Percentiles rank a stretch among this genome's conserved stretches.
phyloP scores from a whole-genome alignment of 2,888 invertebrate species.

The Crocallis elinguaria region DNA sequence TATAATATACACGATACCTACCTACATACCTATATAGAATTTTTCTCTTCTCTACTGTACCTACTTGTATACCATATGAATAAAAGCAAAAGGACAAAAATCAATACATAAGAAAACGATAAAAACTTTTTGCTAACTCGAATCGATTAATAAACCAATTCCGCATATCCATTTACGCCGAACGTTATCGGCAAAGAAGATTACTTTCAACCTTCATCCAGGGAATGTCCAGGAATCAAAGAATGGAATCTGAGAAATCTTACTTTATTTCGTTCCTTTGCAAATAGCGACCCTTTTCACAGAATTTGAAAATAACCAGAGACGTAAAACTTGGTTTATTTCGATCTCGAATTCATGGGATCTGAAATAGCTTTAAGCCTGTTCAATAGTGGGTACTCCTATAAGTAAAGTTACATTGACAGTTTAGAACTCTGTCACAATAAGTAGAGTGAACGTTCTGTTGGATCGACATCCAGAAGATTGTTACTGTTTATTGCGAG shows the following conservation, averaged over 20 bases:
- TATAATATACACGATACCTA: too few relatives aligned
- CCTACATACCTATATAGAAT: too few relatives aligned
- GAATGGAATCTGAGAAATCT: conserved; percentile 9
- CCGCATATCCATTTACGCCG: too few relatives aligned
- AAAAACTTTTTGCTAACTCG: too few relatives aligned
- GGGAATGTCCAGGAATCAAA: neutral
- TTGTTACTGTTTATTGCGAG: neutral
- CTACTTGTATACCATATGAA: too few relatives aligned
- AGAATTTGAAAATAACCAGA: conserved; percentile 27
- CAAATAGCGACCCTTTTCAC: conserved; percentile 27
- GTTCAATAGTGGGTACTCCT: conserved; percentile 2
- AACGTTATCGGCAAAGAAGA: neutral
- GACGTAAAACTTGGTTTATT: conserved; percentile 36
- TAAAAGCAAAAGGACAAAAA: too few relatives aligned
- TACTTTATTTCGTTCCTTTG: conserved; percentile 13
- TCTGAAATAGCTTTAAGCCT: conserved; percentile 23
- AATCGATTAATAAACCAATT: too few relatives aligned
- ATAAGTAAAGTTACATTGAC: neutral
- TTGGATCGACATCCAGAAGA: neutral
- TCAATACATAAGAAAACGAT: too few relatives aligned
- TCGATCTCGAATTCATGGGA: conserved; percentile 25
- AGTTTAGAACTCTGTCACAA: neutral
- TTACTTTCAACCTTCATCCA: neutral
- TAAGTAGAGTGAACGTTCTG: too few relatives aligned
- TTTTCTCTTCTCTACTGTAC: too few relatives aligned